Conservation (phyloP, 2,113 vertebrate species). For the Perca fluviatilis region DNA sequence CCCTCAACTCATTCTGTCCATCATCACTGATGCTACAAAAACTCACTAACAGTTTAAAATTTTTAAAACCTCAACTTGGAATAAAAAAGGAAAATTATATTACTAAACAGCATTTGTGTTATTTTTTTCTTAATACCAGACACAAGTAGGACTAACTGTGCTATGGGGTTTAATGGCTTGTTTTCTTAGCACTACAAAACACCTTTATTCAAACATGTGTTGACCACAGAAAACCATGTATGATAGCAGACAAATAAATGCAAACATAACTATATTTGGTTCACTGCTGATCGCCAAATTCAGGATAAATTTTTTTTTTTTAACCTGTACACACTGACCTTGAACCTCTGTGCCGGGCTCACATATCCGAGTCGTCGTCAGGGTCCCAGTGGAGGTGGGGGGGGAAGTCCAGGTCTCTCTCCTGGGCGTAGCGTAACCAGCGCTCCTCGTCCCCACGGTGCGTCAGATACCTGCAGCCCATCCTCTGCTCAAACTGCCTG, state of each 20-base stretch:
- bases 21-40: constrained; percentile 31
- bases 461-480: constrained; percentile 82
- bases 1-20: constrained; percentile 42
- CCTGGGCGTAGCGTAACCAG: constrained; percentile 70
- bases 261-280: background rate
- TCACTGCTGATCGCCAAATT: background rate
- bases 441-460: constrained; percentile 75
- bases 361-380: background rate
- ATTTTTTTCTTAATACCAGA: constrained; percentile 31
- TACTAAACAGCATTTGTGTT: constrained; percentile 62
- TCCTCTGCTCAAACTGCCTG: constrained; percentile 77
- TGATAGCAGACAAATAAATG: background rate
- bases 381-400: constrained; percentile 51
- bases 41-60: constrained; percentile 30
- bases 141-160: background rate
- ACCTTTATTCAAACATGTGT: no score
- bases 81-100: constrained; percentile 79
- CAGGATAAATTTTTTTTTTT: no score
- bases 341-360: constrained; percentile 2
- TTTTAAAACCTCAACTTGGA: constrained; percentile 69
- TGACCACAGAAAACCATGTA: background rate
- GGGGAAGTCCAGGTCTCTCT: constrained; percentile 72
- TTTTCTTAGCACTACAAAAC: background rate
- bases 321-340: constrained; percentile 13
- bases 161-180: background rate